A percentile compares a stretch with the other conserved stretches of the same genome.
Evolutionary conservation across 2,797 vertebrate genomes (phyloP).

Genomic region (Neostethus bicornis): DNA sequence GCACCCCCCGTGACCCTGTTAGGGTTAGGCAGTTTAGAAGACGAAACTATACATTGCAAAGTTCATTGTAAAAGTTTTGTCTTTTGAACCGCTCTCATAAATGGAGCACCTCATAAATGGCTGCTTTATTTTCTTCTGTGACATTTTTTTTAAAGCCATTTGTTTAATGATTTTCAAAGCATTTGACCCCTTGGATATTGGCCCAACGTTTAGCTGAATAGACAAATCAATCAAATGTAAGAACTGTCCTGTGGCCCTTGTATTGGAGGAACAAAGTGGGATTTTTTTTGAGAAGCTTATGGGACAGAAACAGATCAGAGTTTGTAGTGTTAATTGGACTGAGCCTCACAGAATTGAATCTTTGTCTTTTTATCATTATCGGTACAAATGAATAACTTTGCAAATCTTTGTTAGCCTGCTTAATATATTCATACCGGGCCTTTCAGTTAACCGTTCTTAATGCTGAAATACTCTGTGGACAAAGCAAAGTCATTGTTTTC

Average conservation of each 20-base stretch:
- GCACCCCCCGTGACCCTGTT: no score
- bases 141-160: neutral
- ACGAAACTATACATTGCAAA: no score
- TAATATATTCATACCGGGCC: conserved; percentile 54
- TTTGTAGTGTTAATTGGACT: conserved; percentile 63
- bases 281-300: conserved; percentile 34
- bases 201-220: conserved; percentile 18
- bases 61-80: no score
- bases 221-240: conserved; percentile 20
- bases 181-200: conserved; percentile 21
- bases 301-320: conserved; percentile 31
- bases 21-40: no score
- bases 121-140: neutral
- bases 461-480: conserved; percentile 69
- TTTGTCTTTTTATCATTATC: conserved; percentile 69
- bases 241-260: conserved; percentile 1
- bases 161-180: neutral
- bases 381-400: conserved; percentile 65
- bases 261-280: conserved; percentile 8
- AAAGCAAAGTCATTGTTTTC: conserved; percentile 55
- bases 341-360: conserved; percentile 49
- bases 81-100: no score
- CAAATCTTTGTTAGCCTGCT: conserved; percentile 57
- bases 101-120: no score
- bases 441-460: conserved; percentile 40